Conservation (phyloP, 2,888 invertebrate genomes). For the Agrochola circellaris region DNA sequence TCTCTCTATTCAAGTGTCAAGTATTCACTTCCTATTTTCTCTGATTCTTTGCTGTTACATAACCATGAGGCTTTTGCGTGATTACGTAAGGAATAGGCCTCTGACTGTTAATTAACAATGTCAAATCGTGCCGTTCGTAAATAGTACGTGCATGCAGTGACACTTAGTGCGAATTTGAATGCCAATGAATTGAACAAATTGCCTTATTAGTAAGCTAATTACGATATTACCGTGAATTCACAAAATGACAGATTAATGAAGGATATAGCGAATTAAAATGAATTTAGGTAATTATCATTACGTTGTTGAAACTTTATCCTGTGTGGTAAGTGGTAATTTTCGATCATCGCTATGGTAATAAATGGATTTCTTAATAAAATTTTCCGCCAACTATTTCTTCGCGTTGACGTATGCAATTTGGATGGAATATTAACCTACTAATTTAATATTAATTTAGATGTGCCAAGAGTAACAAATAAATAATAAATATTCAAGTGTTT, state of each 20-base stretch:
- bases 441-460: neutral
- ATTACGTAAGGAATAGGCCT: slow-evolving; percentile 52
- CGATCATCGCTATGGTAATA: neutral
- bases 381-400: neutral
- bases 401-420: slow-evolving; percentile 10
- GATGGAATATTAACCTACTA: neutral
- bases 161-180: slow-evolving; percentile 35
- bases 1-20: slow-evolving; percentile 60
- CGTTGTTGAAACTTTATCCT: slow-evolving; percentile 26
- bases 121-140: slow-evolving; percentile 55
- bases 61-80: slow-evolving; percentile 52
- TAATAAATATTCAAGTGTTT: neutral
- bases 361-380: neutral
- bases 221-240: neutral
- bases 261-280: slow-evolving; percentile 29
- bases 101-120: slow-evolving; percentile 59
- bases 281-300: slow-evolving; percentile 31
- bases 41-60: slow-evolving; percentile 61
- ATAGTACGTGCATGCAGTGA: slow-evolving; percentile 34
- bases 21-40: slow-evolving; percentile 66
- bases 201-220: slow-evolving; percentile 34
- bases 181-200: slow-evolving; percentile 38
- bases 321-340: neutral
- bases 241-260: slow-evolving; percentile 40
- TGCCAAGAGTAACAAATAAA: neutral